Evolutionary conservation across 2,888 invertebrate genomes (phyloP), one percentile per base, ranked within the genome.

Genomic region (Iselma pallidipennis): DNA sequence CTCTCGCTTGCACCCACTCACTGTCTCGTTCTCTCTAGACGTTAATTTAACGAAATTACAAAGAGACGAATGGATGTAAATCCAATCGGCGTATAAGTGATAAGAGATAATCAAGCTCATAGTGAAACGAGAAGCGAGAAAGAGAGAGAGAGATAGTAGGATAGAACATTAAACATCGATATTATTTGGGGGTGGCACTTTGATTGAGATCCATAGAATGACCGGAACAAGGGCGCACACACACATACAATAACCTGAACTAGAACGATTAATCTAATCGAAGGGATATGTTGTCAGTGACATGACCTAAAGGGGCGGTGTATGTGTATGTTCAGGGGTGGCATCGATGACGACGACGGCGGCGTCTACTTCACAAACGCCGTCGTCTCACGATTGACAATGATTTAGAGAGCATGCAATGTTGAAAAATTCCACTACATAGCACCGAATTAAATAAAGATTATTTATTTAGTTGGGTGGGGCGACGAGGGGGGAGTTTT

Each of bases 181-280:
- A 33, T 14, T 3, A 14, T 33, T 33, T 31, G 12, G 10, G 19
- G 9, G 21, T 4, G 0, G 1, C 12, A 21, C 4, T 2, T 10
- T 45, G 45, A 45, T 45, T 19, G 45, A 45, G 19, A 45, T 10
- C 21, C 21, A 45, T 45, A 19, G 45, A 45, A 45, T 45, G 45
- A 45, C 45, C 45, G 37, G 45, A 21, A 37, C 12, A 21, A 21
- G 45, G 10, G 45, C 21, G n/a, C n/a, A n/a, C n/a, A n/a, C n/a
- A n/a, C n/a, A n/a, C n/a, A n/a, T n/a, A 45, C 45, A 45, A 21
- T 21, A 21, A 45, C 21, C 10, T 45, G 45, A 45, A 45, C 45
- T 21, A 12, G 7, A 45, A 45, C 45, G 45, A 45, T 45, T 45
- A 45, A 45, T 45, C 45, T 45, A 45, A 45, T 45, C 45, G 45